phyloP scores from a whole-genome alignment of 2,797 vertebrate species.

The Pantherophis alleghaniensis region DNA sequence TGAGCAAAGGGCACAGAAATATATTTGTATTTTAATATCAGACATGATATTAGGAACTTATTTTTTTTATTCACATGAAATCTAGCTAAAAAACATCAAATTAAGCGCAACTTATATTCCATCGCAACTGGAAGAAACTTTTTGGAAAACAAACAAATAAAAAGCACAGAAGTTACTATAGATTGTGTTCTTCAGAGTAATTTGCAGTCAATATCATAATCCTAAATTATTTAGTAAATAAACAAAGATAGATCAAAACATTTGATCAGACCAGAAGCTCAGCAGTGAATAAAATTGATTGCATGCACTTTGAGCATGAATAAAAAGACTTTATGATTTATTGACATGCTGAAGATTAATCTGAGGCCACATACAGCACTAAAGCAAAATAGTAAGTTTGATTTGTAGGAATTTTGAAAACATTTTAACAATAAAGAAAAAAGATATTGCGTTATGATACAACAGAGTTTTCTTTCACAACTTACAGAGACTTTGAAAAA shows the following conservation, averaged over 20 bases:
- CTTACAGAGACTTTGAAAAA: slow-evolving; percentile 21
- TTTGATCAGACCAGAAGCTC: slow-evolving; percentile 61
- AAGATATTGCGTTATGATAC: slow-evolving; percentile 25
- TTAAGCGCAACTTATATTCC: background rate
- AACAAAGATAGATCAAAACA: slow-evolving; percentile 50
- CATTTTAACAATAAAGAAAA: slow-evolving; percentile 24
- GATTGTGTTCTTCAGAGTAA: slow-evolving; percentile 53
- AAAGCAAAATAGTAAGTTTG: slow-evolving; percentile 47
- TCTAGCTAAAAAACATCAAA: slow-evolving; percentile 13
- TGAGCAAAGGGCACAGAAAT: background rate
- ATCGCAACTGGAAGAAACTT: slow-evolving; percentile 14
- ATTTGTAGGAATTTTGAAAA: slow-evolving; percentile 54
- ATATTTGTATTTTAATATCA: background rate
- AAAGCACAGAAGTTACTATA: slow-evolving; percentile 46
- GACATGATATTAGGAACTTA: background rate
- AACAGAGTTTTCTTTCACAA: slow-evolving; percentile 4
- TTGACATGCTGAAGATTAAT: slow-evolving; percentile 63
- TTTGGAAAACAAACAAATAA: slow-evolving; percentile 55
- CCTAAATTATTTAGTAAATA: slow-evolving; percentile 65
- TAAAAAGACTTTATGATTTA: slow-evolving; percentile 67
- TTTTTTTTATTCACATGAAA: background rate
- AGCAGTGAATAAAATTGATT: slow-evolving; percentile 65
- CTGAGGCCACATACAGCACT: slow-evolving; percentile 45
- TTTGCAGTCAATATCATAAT: slow-evolving; percentile 52
- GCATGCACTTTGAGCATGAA: slow-evolving; percentile 57